Percentiles rank a stretch among this genome's conserved stretches.
Conservation (phyloP, 2,113 vertebrate species). For the Corythaixoides concolor region DNA sequence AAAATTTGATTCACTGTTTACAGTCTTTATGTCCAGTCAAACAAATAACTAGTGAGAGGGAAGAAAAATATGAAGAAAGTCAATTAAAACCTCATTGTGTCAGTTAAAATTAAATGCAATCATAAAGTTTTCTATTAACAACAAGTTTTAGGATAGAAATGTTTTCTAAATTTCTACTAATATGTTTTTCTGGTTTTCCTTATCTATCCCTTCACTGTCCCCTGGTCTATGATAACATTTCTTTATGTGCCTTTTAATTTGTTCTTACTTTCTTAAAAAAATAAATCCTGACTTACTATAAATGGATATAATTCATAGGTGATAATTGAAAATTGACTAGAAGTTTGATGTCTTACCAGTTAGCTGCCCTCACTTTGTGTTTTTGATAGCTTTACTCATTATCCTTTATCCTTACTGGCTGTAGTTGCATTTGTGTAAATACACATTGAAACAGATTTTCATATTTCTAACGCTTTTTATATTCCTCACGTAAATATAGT, state of each 20-base stretch:
- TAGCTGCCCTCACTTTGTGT: not conserved
- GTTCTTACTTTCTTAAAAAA: not conserved
- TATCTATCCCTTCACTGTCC: not conserved
- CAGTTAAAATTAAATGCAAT: not conserved
- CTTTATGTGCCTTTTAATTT: not conserved
- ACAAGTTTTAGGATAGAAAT: not conserved
- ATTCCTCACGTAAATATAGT: not conserved
- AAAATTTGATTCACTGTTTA: not conserved
- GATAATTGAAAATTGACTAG: not conserved
- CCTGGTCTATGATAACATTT: not conserved
- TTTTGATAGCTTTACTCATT: not conserved
- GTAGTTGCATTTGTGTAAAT: not conserved
- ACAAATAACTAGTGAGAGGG: not conserved
- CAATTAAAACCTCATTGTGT: not conserved
- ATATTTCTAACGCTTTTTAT: not conserved
- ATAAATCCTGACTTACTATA: not conserved
- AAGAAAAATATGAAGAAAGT: not conserved
- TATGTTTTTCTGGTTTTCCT: accelerated
- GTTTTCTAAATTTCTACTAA: not conserved
- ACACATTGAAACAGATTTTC: not conserved
- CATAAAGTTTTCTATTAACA: not conserved
- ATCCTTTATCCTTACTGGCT: not conserved
- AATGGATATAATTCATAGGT: not conserved
- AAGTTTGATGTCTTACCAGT: not conserved
- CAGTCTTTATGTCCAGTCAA: not conserved